Percentiles rank a stretch among this genome's conserved stretches.
phyloP scores from a whole-genome alignment of 2,113 vertebrate genomes.

The Sebastes schlegelii region DNA sequence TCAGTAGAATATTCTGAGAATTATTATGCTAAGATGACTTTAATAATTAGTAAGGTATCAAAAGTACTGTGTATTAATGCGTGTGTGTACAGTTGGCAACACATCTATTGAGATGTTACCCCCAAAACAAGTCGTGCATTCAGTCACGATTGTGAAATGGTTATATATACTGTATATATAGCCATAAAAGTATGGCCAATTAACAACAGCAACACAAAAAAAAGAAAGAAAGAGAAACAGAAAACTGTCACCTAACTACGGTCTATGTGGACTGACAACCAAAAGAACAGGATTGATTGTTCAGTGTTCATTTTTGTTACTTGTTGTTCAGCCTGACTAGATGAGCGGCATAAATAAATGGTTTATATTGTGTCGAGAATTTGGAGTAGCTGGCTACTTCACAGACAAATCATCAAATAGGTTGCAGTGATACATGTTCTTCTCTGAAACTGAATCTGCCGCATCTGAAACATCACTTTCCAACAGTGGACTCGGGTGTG shows the following conservation, averaged over 20 bases:
- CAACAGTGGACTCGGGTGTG: neutral
- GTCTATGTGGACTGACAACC: neutral
- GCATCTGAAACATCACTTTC: neutral
- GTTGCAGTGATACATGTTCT: neutral
- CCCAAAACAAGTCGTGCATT: constrained; percentile 9
- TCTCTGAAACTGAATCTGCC: neutral
- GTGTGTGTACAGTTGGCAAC: constrained; percentile 33
- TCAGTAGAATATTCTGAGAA: constrained; percentile 19
- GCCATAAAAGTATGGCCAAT: neutral
- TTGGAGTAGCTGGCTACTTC: neutral
- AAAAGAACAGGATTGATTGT: neutral
- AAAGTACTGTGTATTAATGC: constrained; percentile 30
- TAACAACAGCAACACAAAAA: neutral
- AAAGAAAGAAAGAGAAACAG: neutral
- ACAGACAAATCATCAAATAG: neutral
- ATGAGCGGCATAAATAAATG: neutral
- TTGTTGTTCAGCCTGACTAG: neutral
- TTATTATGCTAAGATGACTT: constrained; percentile 46
- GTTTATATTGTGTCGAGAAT: neutral
- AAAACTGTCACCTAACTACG: neutral
- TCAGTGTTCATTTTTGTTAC: no score
- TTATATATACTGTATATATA: neutral
- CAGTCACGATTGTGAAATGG: constrained; percentile 40
- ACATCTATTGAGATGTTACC: constrained; percentile 15
- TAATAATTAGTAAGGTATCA: constrained; percentile 52